Evolutionary conservation across 2,888 invertebrate species (phyloP).

Genomic region (Adelognathus sp.): DNA sequence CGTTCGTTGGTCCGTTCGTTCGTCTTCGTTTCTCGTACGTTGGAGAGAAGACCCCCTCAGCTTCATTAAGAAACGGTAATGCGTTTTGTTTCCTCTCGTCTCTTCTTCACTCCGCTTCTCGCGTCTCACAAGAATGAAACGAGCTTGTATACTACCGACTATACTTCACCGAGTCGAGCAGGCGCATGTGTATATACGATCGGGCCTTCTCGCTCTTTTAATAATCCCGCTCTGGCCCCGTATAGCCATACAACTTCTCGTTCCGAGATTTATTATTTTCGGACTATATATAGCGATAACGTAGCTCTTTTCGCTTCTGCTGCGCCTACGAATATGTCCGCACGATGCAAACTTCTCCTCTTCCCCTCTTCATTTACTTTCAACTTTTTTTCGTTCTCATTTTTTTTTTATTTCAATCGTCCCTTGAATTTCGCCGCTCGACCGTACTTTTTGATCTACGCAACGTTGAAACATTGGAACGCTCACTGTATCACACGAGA

Average conservation of each 20-base stretch:
- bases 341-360: constrained; percentile 25
- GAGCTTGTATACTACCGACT: constrained; percentile 61
- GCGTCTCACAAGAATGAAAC: constrained; percentile 66
- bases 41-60: constrained; percentile 78
- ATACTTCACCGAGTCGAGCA: constrained; percentile 44
- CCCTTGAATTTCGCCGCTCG: constrained; percentile 3
- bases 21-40: constrained; percentile 65
- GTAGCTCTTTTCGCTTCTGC: constrained; percentile 54
- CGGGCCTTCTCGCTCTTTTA: constrained; percentile 75
- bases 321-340: constrained; percentile 45
- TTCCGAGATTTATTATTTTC: constrained; percentile 81
- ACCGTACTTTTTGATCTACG: not conserved
- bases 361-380: constrained; percentile 19
- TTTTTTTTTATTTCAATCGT: constrained; percentile 35
- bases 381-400: constrained; percentile 26
- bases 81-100: constrained; percentile 79
- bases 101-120: constrained; percentile 58
- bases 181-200: constrained; percentile 10
- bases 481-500: not conserved
- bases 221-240: constrained; percentile 77
- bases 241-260: constrained; percentile 62
- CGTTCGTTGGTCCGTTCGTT: constrained; percentile 67
- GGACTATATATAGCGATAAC: constrained; percentile 72
- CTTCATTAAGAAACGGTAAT: constrained; percentile 81
- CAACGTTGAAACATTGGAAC: not conserved